Percentiles rank a stretch among this genome's conserved stretches.
These are phyloP conservation scores for Theristicus caerulescens DNA, from an alignment of 2,113 vertebrate species.

Conservation along the genomic window DNA sequence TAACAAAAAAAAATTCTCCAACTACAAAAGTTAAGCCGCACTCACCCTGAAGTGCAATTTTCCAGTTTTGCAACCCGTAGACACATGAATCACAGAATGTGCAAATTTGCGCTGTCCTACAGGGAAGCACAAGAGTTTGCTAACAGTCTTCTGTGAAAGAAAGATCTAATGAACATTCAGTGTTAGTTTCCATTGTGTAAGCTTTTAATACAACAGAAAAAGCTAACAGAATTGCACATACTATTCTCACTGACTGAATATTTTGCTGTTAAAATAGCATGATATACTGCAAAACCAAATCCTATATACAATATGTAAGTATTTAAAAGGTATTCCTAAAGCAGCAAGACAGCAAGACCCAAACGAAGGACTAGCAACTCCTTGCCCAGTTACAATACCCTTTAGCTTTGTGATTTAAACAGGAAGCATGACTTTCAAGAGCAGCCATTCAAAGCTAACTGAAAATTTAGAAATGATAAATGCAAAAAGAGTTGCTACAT, in stretches of 20 bases:
- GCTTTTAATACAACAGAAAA: not conserved
- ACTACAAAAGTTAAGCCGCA: not conserved
- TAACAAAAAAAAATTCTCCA: not conserved
- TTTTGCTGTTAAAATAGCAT: not conserved
- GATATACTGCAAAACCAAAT: not conserved
- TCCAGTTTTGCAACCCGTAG: conserved; percentile 39
- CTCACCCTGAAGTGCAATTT: not conserved
- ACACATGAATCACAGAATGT: not conserved
- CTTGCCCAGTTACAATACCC: not conserved
- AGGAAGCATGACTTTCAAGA: not conserved
- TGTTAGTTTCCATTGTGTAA: not conserved
- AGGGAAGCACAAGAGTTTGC: conserved; percentile 22
- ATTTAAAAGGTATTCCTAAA: not conserved
- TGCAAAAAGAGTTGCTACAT: not conserved
- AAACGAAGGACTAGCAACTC: not conserved
- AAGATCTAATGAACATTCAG: conserved; percentile 7
- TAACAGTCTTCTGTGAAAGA: conserved; percentile 34
- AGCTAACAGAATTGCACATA: not conserved
- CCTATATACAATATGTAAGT: not conserved
- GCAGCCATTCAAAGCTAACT: not conserved
- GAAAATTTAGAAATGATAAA: not conserved
- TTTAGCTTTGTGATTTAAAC: not conserved
- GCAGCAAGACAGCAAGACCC: not conserved
- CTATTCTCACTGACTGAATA: not conserved
- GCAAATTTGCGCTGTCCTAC: not conserved